A percentile compares a stretch with the other conserved stretches of the same genome.
Conservation (phyloP, 2,113 vertebrate genomes). For the Hippocampus zosterae region DNA sequence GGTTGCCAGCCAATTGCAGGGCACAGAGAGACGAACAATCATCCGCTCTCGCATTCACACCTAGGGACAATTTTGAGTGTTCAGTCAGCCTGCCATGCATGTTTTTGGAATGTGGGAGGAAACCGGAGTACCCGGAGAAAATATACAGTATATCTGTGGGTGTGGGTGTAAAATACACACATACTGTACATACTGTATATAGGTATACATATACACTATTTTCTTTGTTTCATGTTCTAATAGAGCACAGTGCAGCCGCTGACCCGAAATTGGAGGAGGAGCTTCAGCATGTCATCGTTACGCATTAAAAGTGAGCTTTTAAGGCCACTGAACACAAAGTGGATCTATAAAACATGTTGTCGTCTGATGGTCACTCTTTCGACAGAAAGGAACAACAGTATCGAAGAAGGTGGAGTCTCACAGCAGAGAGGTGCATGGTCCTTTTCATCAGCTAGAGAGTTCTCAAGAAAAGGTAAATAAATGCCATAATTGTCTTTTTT, state of each 20-base stretch:
- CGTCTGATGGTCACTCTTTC: background rate
- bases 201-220: background rate
- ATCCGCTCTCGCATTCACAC: too few species aligned
- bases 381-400: conserved; percentile 33
- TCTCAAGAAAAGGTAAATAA: conserved; percentile 43
- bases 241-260: conserved; percentile 20
- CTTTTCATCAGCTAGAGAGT: conserved; percentile 50
- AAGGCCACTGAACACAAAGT: background rate
- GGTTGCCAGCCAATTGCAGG: too few species aligned
- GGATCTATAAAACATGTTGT: background rate
- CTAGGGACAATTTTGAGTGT: too few species aligned
- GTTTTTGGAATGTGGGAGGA: too few species aligned
- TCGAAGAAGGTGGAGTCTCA: conserved; percentile 17
- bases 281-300: conserved; percentile 62
- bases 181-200: too few species aligned
- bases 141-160: too few species aligned
- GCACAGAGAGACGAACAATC: too few species aligned
- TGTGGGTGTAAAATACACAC: too few species aligned
- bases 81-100: too few species aligned
- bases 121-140: too few species aligned
- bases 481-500: background rate
- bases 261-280: conserved; percentile 36
- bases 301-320: conserved; percentile 60
- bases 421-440: conserved; percentile 27
- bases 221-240: background rate